phyloP scores from a whole-genome alignment of 1,140 invertebrate species.

The Orius laevigatus region DNA sequence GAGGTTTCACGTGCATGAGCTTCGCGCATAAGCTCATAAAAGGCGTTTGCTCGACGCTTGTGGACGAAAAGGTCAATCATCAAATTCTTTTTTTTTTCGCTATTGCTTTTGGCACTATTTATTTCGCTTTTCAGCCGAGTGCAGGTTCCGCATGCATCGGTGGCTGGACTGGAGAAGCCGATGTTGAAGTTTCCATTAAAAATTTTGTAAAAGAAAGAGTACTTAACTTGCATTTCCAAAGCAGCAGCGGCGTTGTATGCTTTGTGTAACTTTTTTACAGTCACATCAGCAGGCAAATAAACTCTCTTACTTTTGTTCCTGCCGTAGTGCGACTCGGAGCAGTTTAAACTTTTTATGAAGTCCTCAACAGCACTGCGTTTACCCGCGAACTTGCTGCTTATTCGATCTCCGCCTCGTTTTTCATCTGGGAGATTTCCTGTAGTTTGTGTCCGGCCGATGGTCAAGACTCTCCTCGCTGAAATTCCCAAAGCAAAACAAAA shows the following conservation, averaged over 20 bases:
- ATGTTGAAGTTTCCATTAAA: slow-evolving; percentile 3
- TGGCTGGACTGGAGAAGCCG: background rate
- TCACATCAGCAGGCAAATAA: background rate
- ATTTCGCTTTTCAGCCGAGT: background rate
- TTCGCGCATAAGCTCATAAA: background rate
- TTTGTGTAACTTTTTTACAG: background rate
- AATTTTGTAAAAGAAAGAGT: background rate
- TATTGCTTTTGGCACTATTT: too few species aligned
- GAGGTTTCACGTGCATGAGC: background rate
- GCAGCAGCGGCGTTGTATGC: background rate
- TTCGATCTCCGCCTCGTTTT: too few species aligned
- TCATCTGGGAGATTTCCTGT: too few species aligned
- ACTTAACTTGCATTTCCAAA: background rate
- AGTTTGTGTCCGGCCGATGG: too few species aligned
- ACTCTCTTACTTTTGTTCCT: background rate
- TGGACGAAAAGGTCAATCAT: background rate
- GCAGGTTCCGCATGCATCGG: background rate
- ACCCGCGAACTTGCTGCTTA: too few species aligned
- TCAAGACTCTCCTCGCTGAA: too few species aligned
- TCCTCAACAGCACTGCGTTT: too few species aligned
- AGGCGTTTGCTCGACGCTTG: background rate
- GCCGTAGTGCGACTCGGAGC: background rate
- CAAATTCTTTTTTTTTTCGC: background rate
- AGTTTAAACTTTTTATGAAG: too few species aligned
- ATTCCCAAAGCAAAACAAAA: too few species aligned